Conservation (phyloP, 1,140 invertebrate genomes). For the Hyles euphorbiae region DNA sequence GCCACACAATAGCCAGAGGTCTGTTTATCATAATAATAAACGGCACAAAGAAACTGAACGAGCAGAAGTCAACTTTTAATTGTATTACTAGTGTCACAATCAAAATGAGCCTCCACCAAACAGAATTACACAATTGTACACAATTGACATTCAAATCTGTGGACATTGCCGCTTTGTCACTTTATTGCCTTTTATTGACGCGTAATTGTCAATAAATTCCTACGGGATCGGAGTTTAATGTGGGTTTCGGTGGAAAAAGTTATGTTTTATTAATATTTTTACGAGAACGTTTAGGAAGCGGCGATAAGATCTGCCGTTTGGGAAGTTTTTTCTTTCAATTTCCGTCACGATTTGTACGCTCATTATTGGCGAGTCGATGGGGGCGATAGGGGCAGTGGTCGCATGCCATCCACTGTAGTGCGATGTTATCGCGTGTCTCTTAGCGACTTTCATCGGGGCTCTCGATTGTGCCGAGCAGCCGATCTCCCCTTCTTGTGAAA, state of each 20-base stretch:
- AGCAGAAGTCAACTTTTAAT: conserved; percentile 67
- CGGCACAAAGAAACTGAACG: conserved; percentile 49
- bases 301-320: conserved; percentile 66
- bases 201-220: conserved; percentile 75
- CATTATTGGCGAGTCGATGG: conserved; percentile 68
- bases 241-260: conserved; percentile 74
- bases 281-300: conserved; percentile 69
- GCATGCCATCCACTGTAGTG: conserved; percentile 55
- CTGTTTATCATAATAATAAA: conserved; percentile 65
- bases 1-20: conserved; percentile 49
- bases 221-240: conserved; percentile 71
- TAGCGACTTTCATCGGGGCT: conserved; percentile 68
- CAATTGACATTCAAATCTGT: conserved; percentile 74
- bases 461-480: conserved; percentile 41
- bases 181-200: conserved; percentile 73
- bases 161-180: conserved; percentile 70
- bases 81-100: conserved; percentile 63
- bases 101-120: conserved; percentile 69
- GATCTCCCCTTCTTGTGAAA: conserved; percentile 50
- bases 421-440: conserved; percentile 67
- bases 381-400: conserved; percentile 72
- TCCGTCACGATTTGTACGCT: conserved; percentile 73
- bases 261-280: conserved; percentile 76
- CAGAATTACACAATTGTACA: conserved; percentile 70
- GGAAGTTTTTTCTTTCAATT: conserved; percentile 75